Evolutionary conservation across 1,140 invertebrate species (phyloP).

Genomic region (Drosophila kepulauana): DNA sequence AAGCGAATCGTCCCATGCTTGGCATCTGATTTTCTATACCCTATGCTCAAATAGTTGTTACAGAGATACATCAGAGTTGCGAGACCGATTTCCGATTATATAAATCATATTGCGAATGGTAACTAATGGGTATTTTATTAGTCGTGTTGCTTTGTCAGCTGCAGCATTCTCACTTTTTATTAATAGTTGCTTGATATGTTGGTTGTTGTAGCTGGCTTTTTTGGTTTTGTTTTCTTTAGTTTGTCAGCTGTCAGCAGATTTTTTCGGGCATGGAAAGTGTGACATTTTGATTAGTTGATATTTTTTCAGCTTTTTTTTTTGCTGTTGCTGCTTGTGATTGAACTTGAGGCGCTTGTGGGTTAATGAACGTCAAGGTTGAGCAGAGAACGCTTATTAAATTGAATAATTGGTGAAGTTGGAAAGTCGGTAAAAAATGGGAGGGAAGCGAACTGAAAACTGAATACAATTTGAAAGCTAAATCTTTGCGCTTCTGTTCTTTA

Average conservation of each 20-base stretch:
- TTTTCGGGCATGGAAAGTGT: slow-evolving; percentile 74
- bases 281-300: slow-evolving; percentile 80
- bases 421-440: not conserved
- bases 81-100: not conserved
- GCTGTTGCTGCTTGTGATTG: slow-evolving; percentile 60
- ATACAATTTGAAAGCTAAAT: not conserved
- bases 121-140: slow-evolving; percentile 13
- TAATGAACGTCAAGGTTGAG: slow-evolving; percentile 77
- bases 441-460: not conserved
- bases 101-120: not conserved
- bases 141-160: not conserved
- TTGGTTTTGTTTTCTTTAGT: slow-evolving; percentile 64
- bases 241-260: slow-evolving; percentile 79
- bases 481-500: not conserved
- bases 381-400: slow-evolving; percentile 52
- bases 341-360: slow-evolving; percentile 69
- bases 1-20: slow-evolving; percentile 38
- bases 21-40: slow-evolving; percentile 33
- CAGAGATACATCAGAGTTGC: not conserved
- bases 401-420: slow-evolving; percentile 50
- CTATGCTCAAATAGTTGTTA: not conserved
- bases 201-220: slow-evolving; percentile 18
- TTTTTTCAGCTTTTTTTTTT: slow-evolving; percentile 15
- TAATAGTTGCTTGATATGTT: slow-evolving; percentile 21
- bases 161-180: slow-evolving; percentile 23